phyloP scores from a whole-genome alignment of 2,797 vertebrate species.

The Gadopsis bispinosus region DNA sequence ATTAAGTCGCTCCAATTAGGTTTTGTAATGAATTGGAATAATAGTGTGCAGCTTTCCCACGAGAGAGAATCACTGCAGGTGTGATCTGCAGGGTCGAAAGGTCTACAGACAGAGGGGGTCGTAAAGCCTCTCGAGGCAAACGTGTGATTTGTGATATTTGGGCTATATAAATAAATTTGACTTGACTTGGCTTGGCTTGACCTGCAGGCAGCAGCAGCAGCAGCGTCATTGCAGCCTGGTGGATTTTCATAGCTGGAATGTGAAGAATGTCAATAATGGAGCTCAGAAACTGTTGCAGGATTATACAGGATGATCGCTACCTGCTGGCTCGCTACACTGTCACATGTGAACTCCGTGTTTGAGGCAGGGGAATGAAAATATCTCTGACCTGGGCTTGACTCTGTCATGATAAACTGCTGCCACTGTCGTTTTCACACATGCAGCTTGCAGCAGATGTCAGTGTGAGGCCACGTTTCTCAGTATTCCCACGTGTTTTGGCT shows the following conservation, averaged over 20 bases:
- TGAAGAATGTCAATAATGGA: conserved; percentile 63
- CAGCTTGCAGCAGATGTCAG: neutral
- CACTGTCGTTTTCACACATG: conserved; percentile 7
- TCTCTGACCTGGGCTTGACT: neutral
- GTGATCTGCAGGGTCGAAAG: neutral
- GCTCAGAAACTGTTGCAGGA: conserved; percentile 46
- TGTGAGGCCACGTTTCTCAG: neutral
- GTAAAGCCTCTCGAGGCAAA: neutral
- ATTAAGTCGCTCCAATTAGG: neutral
- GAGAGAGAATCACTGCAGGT: neutral
- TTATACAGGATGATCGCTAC: conserved; percentile 36
- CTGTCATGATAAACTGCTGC: neutral
- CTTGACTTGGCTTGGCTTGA: neutral
- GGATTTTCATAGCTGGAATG: conserved; percentile 64
- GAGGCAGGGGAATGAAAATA: neutral
- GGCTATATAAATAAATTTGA: neutral
- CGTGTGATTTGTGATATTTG: neutral
- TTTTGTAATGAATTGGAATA: neutral
- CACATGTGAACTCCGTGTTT: conserved; percentile 1
- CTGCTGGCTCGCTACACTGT: neutral
- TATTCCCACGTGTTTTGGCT: neutral
- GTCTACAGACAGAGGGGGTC: neutral
- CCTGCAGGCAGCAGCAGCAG: conserved; percentile 3
- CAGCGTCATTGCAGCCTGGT: conserved; percentile 29
- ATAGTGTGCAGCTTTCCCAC: neutral